phyloP scores from a whole-genome alignment of 2,797 vertebrate genomes.

The Schizothorax lantsangensis region DNA sequence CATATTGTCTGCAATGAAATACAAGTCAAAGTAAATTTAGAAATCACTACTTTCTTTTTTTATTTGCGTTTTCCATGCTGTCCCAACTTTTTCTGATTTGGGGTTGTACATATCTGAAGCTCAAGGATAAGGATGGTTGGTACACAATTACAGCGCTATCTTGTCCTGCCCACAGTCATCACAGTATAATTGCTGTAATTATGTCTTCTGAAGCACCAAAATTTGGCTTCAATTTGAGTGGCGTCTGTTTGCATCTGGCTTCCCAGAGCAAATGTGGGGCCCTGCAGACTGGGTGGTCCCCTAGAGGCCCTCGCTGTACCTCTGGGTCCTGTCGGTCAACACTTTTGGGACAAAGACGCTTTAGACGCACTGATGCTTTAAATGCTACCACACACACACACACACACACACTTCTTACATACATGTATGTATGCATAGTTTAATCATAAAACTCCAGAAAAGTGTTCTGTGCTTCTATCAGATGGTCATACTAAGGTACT shows the following conservation, averaged over 20 bases:
- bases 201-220: slow-evolving; percentile 11
- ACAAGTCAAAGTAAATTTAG: too few relatives aligned
- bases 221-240: slow-evolving; percentile 26
- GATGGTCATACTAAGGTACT: background rate
- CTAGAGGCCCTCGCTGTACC: slow-evolving; percentile 53
- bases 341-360: slow-evolving; percentile 71
- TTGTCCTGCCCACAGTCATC: slow-evolving; percentile 19
- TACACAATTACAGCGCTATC: background rate
- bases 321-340: slow-evolving; percentile 77
- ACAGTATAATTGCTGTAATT: slow-evolving; percentile 35
- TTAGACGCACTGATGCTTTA: slow-evolving; percentile 59
- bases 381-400: slow-evolving; percentile 10
- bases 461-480: background rate
- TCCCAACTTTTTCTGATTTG: too few relatives aligned
- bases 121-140: background rate
- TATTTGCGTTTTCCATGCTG: too few relatives aligned
- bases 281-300: slow-evolving; percentile 77
- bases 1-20: too few relatives aligned
- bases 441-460: background rate
- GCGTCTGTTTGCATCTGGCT: slow-evolving; percentile 44
- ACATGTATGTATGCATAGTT: background rate
- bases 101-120: background rate
- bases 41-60: too few relatives aligned
- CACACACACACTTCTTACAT: background rate
- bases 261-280: slow-evolving; percentile 30